phyloP scores from a whole-genome alignment of 2,888 invertebrate genomes.

The Quadriops clusia region DNA sequence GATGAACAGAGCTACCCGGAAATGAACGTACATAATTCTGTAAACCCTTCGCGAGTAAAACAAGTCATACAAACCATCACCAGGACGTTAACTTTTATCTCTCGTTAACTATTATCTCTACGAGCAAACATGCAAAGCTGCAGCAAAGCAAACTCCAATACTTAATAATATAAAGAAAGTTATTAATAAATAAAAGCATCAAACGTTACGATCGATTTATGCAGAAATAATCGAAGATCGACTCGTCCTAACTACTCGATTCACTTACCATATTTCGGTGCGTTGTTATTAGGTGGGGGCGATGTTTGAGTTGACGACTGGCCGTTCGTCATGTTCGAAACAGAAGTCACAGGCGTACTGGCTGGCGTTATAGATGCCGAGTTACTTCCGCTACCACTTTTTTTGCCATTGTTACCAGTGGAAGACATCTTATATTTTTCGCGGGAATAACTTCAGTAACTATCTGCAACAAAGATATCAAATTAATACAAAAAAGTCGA shows the following conservation, averaged over 20 bases:
- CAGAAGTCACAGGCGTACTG: slow-evolving; percentile 30
- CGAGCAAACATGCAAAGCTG: too few relatives aligned
- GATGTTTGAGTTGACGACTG: slow-evolving; percentile 27
- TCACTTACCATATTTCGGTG: slow-evolving; percentile 40
- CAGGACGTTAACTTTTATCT: too few relatives aligned
- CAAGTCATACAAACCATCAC: too few relatives aligned
- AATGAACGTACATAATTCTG: too few relatives aligned
- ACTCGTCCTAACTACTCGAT: neutral
- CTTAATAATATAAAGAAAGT: too few relatives aligned
- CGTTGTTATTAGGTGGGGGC: slow-evolving; percentile 36
- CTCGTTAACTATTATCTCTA: too few relatives aligned
- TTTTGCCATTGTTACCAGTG: slow-evolving; percentile 28
- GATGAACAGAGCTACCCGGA: too few relatives aligned
- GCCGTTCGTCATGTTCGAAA: slow-evolving; percentile 26
- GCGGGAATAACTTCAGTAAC: slow-evolving; percentile 19
- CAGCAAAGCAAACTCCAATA: too few relatives aligned
- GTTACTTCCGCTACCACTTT: slow-evolving; percentile 27
- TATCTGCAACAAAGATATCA: slow-evolving; percentile 21
- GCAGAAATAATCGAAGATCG: neutral
- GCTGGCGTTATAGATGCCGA: slow-evolving; percentile 33
- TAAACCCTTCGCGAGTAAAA: too few relatives aligned
- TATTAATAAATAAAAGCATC: too few relatives aligned
- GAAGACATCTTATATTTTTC: slow-evolving; percentile 23
- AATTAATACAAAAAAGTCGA: too few relatives aligned
- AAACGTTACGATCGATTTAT: slow-evolving; percentile 1